phyloP scores from a whole-genome alignment of 2,113 vertebrate genomes.

The Pachycephala philippinensis region DNA sequence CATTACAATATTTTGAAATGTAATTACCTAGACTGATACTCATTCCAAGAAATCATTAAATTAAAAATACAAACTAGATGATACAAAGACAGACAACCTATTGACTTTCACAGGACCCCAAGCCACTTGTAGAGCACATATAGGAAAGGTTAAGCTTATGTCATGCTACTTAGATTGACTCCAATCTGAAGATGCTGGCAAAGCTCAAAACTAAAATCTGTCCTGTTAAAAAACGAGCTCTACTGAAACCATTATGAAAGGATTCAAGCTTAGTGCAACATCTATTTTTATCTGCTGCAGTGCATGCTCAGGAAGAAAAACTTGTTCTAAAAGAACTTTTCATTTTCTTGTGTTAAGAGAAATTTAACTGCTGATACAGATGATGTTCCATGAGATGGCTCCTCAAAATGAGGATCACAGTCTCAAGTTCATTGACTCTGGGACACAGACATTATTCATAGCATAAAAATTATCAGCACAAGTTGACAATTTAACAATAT shows the following conservation, averaged over 20 bases:
- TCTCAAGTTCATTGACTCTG: background rate
- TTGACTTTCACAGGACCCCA: background rate
- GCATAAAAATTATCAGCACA: background rate
- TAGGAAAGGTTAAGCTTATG: background rate
- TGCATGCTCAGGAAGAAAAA: background rate
- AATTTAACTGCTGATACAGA: background rate
- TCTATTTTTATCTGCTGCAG: background rate
- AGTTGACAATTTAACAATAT: background rate
- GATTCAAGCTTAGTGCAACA: background rate
- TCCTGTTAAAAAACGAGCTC: background rate
- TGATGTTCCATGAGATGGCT: background rate
- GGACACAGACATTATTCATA: background rate
- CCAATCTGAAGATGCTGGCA: background rate
- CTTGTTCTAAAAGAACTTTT: background rate
- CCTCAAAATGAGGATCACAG: background rate
- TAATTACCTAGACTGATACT: background rate
- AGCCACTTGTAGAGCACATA: background rate
- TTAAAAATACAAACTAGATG: background rate
- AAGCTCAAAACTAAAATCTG: background rate
- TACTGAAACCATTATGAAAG: background rate
- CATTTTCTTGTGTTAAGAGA: background rate
- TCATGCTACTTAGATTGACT: background rate
- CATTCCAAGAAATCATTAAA: background rate
- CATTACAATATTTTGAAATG: background rate
- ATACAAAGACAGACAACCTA: background rate